phyloP scores from a whole-genome alignment of 1,140 invertebrate species.

The Delia radicum region DNA sequence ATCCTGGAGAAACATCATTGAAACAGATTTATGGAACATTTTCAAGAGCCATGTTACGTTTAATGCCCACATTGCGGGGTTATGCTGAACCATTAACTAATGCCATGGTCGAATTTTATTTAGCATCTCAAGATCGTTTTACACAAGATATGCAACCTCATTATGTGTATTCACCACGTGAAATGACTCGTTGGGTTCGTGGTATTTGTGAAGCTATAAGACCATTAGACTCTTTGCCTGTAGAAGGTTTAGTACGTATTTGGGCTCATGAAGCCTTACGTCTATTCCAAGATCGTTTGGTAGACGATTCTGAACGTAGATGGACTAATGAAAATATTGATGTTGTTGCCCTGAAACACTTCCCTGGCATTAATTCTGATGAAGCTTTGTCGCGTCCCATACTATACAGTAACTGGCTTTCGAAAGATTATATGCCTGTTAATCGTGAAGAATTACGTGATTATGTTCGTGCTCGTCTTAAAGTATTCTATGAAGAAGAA shows the following conservation, averaged over 20 bases:
- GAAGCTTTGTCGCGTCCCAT: constrained; percentile 81
- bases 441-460: constrained; percentile 92
- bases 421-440: constrained; percentile 97
- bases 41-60: constrained; percentile 92
- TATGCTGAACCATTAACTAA: constrained; percentile 96
- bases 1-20: constrained; percentile 95
- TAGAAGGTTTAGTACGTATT: constrained; percentile 93
- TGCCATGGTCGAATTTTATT: constrained; percentile 99
- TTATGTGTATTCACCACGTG: constrained; percentile 99
- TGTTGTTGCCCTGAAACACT: constrained; percentile 90
- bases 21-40: constrained; percentile 99
- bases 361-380: constrained; percentile 85
- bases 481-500: constrained; percentile 99
- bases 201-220: constrained; percentile 98
- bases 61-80: constrained; percentile 85
- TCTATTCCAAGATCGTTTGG: constrained; percentile 94
- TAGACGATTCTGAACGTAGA: constrained; percentile 88
- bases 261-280: constrained; percentile 98
- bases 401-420: constrained; percentile 97
- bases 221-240: constrained; percentile 85
- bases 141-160: constrained; percentile 99
- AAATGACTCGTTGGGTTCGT: constrained; percentile 98
- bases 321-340: constrained; percentile 99
- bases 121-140: constrained; percentile 94
- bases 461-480: constrained; percentile 94